A percentile compares a stretch with the other conserved stretches of the same genome.
Conservation (phyloP, 1,140 invertebrate species). For the Yoshiicerus persimilis region DNA sequence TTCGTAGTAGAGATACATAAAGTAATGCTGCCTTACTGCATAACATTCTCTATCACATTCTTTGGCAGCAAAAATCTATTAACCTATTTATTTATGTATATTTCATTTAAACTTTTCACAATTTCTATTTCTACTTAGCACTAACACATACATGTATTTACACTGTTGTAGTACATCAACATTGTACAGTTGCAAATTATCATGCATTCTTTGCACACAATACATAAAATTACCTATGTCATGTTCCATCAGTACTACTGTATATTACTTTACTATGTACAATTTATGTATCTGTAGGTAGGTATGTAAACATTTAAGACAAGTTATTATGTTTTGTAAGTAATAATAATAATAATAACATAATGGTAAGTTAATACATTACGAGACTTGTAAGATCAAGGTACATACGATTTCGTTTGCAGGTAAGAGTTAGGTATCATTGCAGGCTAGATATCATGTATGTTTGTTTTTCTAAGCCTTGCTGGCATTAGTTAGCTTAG, state of each 20-base stretch:
- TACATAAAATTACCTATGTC: background rate
- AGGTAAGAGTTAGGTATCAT: background rate
- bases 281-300: background rate
- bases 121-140: background rate
- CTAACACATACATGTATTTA: background rate
- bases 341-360: background rate
- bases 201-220: background rate
- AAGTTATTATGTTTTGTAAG: background rate
- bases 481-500: background rate
- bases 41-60: background rate
- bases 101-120: background rate
- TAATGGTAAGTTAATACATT: background rate
- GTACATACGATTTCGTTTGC: background rate
- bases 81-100: background rate
- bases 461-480: background rate
- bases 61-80: background rate
- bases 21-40: background rate
- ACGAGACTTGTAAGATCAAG: background rate
- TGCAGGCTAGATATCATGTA: background rate
- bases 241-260: background rate
- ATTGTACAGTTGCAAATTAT: background rate
- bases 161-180: background rate
- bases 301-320: background rate
- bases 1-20: background rate
- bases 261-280: background rate